phyloP scores from a whole-genome alignment of 2,888 invertebrate species.

The Invenusta paracnida region DNA sequence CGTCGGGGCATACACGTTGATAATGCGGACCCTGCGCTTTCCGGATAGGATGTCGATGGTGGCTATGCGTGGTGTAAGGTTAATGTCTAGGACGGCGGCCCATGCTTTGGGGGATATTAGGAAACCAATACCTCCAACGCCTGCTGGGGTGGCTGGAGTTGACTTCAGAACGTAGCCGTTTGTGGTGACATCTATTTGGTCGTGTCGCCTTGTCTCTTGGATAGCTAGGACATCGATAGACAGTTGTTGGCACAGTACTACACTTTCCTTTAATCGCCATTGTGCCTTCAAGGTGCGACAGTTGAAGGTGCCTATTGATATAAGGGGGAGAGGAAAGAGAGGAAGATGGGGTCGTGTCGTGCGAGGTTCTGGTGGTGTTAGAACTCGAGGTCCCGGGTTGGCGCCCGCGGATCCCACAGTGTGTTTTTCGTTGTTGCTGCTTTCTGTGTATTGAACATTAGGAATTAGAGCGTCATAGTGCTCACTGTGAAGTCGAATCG shows the following conservation, averaged over 20 bases:
- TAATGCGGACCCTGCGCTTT: background rate
- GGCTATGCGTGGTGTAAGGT: background rate
- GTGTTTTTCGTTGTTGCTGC: background rate
- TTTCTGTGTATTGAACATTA: background rate
- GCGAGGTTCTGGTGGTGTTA: background rate
- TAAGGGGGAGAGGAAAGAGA: background rate
- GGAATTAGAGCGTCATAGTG: background rate
- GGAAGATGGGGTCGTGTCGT: background rate
- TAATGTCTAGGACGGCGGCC: background rate
- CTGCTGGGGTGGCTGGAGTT: conserved; percentile 7
- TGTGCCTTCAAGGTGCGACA: background rate
- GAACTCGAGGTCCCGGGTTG: background rate
- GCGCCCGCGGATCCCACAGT: background rate
- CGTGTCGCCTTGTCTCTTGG: conserved; percentile 22
- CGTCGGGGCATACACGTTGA: background rate
- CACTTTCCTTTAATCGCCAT: background rate
- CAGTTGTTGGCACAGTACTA: background rate
- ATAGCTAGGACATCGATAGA: background rate
- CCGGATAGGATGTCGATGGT: background rate
- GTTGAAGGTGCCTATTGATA: background rate
- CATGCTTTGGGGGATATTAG: background rate
- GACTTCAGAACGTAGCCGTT: background rate
- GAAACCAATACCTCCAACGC: background rate
- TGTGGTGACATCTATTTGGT: background rate
- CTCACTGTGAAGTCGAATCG: background rate